phyloP scores from a whole-genome alignment of 2,113 vertebrate genomes.

The Anseranas semipalmata region DNA sequence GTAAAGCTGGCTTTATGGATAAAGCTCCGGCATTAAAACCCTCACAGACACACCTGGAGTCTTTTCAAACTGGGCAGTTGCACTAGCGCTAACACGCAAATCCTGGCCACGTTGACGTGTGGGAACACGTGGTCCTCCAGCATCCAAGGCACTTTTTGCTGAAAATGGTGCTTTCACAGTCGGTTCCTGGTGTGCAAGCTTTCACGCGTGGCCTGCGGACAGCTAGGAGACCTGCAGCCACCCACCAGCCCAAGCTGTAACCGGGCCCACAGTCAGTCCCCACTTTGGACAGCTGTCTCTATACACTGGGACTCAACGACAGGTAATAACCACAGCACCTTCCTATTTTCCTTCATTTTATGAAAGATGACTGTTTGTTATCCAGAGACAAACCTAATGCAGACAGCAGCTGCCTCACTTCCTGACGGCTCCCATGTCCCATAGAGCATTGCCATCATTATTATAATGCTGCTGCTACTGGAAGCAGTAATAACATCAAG shows the following conservation, averaged over 20 bases:
- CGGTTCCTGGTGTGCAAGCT: neutral
- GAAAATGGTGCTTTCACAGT: accelerated
- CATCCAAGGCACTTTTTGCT: neutral
- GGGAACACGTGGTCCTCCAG: neutral
- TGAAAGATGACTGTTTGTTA: neutral
- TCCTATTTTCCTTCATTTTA: neutral
- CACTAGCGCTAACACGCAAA: accelerated
- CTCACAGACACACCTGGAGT: neutral
- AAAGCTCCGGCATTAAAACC: neutral
- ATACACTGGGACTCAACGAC: too few relatives aligned
- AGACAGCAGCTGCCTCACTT: neutral
- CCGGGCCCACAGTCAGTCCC: neutral
- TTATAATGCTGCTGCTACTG: neutral
- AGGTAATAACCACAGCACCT: neutral
- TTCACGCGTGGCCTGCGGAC: accelerated
- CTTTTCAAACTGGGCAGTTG: accelerated
- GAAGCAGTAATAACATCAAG: neutral
- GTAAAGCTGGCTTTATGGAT: too few relatives aligned
- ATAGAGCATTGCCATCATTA: accelerated
- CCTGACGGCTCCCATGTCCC: neutral
- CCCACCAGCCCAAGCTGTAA: neutral
- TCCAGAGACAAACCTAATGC: neutral
- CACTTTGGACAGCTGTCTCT: neutral
- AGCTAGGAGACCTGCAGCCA: neutral
- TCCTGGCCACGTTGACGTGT: accelerated